Conservation (phyloP, 2,888 invertebrate species). For the Tenthredo livida region DNA sequence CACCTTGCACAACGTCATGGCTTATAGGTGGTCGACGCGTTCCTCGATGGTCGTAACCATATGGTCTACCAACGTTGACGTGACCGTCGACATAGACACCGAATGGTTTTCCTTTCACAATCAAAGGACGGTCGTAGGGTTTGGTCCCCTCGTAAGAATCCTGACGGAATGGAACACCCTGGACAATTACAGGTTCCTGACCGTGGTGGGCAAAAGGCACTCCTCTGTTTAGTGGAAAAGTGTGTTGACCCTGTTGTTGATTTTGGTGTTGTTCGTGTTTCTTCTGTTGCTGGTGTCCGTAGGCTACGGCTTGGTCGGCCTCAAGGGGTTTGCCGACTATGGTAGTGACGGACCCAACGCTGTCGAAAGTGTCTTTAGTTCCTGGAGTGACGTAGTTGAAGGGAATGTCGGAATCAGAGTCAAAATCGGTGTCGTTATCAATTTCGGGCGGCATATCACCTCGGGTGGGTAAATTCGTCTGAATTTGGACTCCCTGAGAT, state of each 20-base stretch:
- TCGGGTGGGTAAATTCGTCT: conserved; percentile 52
- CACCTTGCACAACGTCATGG: conserved; percentile 66
- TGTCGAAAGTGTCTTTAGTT: conserved; percentile 56
- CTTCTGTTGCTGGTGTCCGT: conserved; percentile 58
- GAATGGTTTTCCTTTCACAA: conserved; percentile 65
- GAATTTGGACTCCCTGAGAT: conserved; percentile 66
- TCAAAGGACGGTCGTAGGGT: conserved; percentile 62
- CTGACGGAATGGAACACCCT: conserved; percentile 55
- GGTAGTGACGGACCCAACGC: conserved; percentile 59
- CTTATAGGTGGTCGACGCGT: conserved; percentile 45
- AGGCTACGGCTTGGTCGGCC: conserved; percentile 56
- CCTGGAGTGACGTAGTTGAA: conserved; percentile 56
- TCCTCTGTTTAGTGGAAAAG: conserved; percentile 51
- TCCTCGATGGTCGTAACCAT: conserved; percentile 59
- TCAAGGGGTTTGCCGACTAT: conserved; percentile 66
- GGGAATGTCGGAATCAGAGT: conserved; percentile 58
- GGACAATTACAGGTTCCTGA: conserved; percentile 40
- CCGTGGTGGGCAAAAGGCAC: conserved; percentile 58
- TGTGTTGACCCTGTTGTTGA: conserved; percentile 58
- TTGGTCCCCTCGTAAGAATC: conserved; percentile 54
- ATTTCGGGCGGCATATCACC: conserved; percentile 47
- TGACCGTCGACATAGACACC: conserved; percentile 62
- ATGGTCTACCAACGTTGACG: conserved; percentile 55
- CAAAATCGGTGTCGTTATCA: conserved; percentile 60
- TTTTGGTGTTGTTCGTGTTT: conserved; percentile 57